Base-by-base conservation (phyloP, 2,888 invertebrate genomes). In the Polydrusus tereticollis region DNA sequence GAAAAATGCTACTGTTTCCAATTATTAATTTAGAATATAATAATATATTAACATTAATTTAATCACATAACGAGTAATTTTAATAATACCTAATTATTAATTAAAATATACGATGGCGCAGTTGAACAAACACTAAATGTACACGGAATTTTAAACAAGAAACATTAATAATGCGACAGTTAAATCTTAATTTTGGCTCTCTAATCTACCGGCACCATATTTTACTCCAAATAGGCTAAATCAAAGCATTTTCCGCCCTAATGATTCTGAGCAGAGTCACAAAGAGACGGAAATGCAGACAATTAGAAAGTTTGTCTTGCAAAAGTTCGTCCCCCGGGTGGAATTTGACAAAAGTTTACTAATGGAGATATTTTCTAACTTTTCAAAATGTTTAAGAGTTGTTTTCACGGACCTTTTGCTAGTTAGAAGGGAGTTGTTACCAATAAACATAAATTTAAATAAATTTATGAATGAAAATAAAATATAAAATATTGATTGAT, bases 281-380 rank as follows among this genome's bases (percentile, higher is more conserved):
- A 63, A 63, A 63, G 63, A 47, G 29, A 55, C 29, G 16, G 52
- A 63, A 33, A 63, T 41, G 16, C 33, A 63, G 63, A 63, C 63
- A 63, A 63, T 63, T 63, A 63, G 63, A 47, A 63, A 63, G 63
- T 63, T 63, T 63, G 63, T 63, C 47, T 63, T 63, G 33, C 50
- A 63, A 47, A 60, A 63, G 63, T 63, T 63, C 8, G 50, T 50
- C 63, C 29, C 47, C 16, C 5, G 47, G 50, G 47, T n/a, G 18
- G 26, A 63, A 20, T 45, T 45, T 63, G 63, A 63, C 36, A 47
- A 47, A 60, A 26, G 23, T 63, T 36, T 33, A 29, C 59, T 58
- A 41, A 59, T 41, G 47, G 33, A 63, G 33, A 50, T 47, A 45
- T 63, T 63, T 63, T 63, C 20, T 7, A 60, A 55, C 16, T 55